These are phyloP conservation scores for Tenualosa thibaudeaui DNA, from an alignment of 2,797 vertebrate genomes.

Conservation along the genomic window DNA sequence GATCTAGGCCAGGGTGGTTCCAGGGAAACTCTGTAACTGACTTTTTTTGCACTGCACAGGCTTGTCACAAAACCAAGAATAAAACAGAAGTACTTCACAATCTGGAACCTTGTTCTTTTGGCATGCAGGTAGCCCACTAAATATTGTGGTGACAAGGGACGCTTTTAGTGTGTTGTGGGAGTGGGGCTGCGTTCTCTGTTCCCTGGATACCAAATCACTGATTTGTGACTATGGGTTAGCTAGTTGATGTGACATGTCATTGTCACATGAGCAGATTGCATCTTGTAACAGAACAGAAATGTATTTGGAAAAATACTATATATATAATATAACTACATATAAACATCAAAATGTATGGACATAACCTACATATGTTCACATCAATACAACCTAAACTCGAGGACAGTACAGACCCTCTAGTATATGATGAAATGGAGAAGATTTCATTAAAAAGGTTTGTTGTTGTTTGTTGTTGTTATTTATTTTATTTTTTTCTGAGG, in stretches of 20 bases:
- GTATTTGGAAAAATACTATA: no score
- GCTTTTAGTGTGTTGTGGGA: neutral
- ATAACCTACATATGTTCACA: no score
- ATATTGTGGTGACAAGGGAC: neutral
- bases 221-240: neutral
- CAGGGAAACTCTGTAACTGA: slow-evolving; percentile 22
- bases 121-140: neutral
- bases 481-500: neutral
- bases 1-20: slow-evolving; percentile 38
- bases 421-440: neutral
- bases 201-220: neutral
- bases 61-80: neutral
- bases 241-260: neutral
- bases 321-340: no score
- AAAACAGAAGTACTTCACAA: neutral
- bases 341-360: no score
- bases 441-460: neutral
- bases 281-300: no score
- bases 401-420: neutral
- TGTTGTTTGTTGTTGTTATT: no score
- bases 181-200: neutral
- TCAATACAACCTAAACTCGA: neutral
- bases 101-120: neutral
- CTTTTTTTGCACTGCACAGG: neutral
- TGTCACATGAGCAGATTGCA: neutral